phyloP scores from a whole-genome alignment of 2,888 invertebrate species.

The Hypsopygia costalis region DNA sequence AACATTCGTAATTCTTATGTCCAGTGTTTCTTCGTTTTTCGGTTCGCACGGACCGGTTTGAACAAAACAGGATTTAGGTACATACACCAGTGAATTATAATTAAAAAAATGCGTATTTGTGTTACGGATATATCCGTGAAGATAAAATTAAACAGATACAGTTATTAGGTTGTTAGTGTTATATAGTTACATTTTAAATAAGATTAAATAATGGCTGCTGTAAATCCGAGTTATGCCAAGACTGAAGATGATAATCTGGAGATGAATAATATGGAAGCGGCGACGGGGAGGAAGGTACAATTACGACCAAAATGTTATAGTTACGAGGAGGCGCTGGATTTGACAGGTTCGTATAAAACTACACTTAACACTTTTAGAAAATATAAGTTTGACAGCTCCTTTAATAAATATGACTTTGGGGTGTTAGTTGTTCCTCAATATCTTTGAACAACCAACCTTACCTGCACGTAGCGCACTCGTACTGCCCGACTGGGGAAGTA shows the following conservation, averaged over 20 bases:
- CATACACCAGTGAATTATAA: too few relatives aligned
- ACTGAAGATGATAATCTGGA: constrained; percentile 19
- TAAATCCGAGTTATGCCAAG: constrained; percentile 19
- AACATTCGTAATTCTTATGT: neutral
- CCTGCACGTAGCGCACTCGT: too few relatives aligned
- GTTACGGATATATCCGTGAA: too few relatives aligned
- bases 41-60: constrained; percentile 4
- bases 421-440: too few relatives aligned
- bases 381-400: too few relatives aligned
- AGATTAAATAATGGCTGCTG: constrained; percentile 15
- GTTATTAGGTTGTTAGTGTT: neutral
- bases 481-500: too few relatives aligned
- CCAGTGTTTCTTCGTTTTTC: neutral
- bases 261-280: constrained; percentile 10
- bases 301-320: constrained; percentile 13
- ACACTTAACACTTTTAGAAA: too few relatives aligned
- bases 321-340: constrained; percentile 29
- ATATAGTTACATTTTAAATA: neutral
- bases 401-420: too few relatives aligned
- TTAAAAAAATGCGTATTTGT: constrained; percentile 1
- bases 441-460: too few relatives aligned
- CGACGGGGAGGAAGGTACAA: neutral
- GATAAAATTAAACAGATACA: too few relatives aligned
- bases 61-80: neutral
- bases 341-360: constrained; percentile 24